Evolutionary conservation across 1,140 invertebrate species (phyloP), one percentile per base, ranked within the genome.

Genomic region (Oreohelix idahoensis): DNA sequence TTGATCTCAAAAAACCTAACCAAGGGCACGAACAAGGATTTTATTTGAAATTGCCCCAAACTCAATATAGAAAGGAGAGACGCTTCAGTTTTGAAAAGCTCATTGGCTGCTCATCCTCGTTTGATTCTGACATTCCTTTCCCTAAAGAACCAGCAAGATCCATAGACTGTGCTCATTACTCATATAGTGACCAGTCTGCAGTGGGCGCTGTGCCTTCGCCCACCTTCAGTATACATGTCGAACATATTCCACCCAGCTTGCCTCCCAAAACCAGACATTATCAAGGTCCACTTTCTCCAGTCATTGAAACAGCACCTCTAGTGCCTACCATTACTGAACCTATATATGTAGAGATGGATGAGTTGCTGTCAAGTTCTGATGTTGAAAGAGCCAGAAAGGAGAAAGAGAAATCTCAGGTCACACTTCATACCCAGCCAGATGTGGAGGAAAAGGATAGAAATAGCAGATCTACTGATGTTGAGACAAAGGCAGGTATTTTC

Each of bases 261-360:
- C 90, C 90, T 79, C 90, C 90, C 29, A 91, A 91, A 85, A 86
- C 84, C 51, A 90, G 89, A 81, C 84, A 73, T 38, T 87, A 88
- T 53, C 89, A 87, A 51, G 83, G 70, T 66, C 85, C 83, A 35
- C 66, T 90, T 51, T 90, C 90, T 63, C 90, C 90, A 8, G 90
- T 91, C 17, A 83, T 87, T 49, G 90, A 91, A 74, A 87, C 84
- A 20, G 70, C 77, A 58, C 79, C 84, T 49, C 73, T 81, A 8
- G 20, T 78, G 11, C 45, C 74, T n/a, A 29, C 36, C 36, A 26
- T 35, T 29, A 69, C 53, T 39, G 85, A 86, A 79, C 69, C 86
- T 20, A 83, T 86, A 58, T 85, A 87, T 76, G 86, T 85, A 36
- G 83, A 84, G 63, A 83, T 87, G 84, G 84, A 87, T 78, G 84